Evolutionary conservation across 1,140 invertebrate species (phyloP).

Genomic region (Megalonaias nervosa): DNA sequence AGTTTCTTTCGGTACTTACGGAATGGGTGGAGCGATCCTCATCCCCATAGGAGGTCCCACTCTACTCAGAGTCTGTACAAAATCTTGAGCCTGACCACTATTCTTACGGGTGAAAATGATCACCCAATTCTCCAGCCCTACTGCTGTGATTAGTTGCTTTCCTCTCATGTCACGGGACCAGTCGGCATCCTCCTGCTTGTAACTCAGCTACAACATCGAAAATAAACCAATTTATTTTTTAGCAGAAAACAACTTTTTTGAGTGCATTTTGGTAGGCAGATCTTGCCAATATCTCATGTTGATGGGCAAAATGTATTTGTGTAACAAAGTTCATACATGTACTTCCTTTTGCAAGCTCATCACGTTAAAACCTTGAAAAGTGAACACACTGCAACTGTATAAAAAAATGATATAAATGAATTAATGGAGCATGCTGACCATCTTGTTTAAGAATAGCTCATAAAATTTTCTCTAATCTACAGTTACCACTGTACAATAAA

Average conservation of each 20-base stretch:
- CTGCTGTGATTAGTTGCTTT: slow-evolving; percentile 74
- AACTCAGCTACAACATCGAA: slow-evolving; percentile 44
- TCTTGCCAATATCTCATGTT: no score
- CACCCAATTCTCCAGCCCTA: slow-evolving; percentile 63
- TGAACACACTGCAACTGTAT: no score
- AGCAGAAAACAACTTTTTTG: not conserved
- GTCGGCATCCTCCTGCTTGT: slow-evolving; percentile 74
- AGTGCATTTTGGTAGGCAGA: no score
- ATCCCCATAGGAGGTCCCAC: slow-evolving; percentile 80
- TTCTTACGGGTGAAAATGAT: slow-evolving; percentile 68
- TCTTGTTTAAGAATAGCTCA: no score
- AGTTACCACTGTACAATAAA: no score
- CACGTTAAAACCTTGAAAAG: no score
- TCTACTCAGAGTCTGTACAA: slow-evolving; percentile 76
- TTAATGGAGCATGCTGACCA: no score
- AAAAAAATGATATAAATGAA: no score
- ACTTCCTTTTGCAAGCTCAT: no score
- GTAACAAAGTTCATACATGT: no score
- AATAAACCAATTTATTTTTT: not conserved
- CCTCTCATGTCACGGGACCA: slow-evolving; percentile 78
- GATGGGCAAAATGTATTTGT: no score
- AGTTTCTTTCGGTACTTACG: slow-evolving; percentile 44
- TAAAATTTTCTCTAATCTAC: no score
- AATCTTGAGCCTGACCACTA: slow-evolving; percentile 77
- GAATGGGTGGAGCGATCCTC: slow-evolving; percentile 73